Conservation (phyloP, 1,140 invertebrate species). For the Oscheius sp. region DNA sequence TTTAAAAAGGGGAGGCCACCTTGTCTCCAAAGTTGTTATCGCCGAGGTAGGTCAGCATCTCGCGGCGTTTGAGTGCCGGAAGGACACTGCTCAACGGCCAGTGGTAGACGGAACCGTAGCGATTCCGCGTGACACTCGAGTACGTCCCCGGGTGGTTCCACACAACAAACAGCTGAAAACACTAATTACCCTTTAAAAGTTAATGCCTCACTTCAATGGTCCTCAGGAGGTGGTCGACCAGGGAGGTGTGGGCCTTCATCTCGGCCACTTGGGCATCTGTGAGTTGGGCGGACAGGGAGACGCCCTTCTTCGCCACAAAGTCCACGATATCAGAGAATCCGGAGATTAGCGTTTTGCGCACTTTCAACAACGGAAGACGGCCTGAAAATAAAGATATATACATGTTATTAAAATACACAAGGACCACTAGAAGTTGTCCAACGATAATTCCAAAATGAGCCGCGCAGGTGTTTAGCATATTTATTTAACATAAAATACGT, state of each 20-base stretch:
- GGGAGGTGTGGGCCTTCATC: conserved; percentile 85
- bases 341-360: conserved; percentile 79
- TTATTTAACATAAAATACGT: no score
- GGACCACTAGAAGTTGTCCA: conserved; percentile 77
- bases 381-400: conserved; percentile 63
- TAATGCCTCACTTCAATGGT: conserved; percentile 57
- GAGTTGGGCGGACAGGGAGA: conserved; percentile 70
- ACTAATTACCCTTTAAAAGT: no score
- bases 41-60: conserved; percentile 34
- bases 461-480: no score
- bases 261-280: conserved; percentile 78
- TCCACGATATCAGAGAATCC: conserved; percentile 86
- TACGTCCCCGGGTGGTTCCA: conserved; percentile 80
- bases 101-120: conserved; percentile 84
- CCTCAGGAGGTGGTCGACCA: conserved; percentile 52
- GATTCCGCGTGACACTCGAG: conserved; percentile 73
- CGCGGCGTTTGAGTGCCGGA: conserved; percentile 74
- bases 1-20: conserved; percentile 25
- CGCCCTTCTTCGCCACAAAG: conserved; percentile 77
- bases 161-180: conserved; percentile 75
- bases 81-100: conserved; percentile 84
- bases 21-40: conserved; percentile 47
- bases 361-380: conserved; percentile 83
- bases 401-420: neutral
- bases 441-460: conserved; percentile 73